These are phyloP conservation scores for Apoderus coryli DNA, from an alignment of 2,888 invertebrate genomes.

Conservation along the genomic window DNA sequence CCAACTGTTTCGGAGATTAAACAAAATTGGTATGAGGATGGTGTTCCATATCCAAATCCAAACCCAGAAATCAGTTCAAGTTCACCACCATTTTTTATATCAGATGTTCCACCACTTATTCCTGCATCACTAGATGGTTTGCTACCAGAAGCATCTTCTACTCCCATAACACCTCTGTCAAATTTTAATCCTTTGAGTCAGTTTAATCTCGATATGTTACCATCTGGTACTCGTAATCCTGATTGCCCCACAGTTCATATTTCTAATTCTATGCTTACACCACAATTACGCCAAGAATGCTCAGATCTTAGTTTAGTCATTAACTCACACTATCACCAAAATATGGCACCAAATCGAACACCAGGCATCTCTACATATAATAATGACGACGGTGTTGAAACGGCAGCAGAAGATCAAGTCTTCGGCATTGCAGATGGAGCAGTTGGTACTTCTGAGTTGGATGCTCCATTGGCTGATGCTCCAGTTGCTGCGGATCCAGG, in stretches of 20 bases:
- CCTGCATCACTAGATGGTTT: conserved; percentile 10
- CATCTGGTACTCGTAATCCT: conserved; percentile 18
- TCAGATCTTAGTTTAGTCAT: conserved; percentile 55
- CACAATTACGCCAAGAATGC: conserved; percentile 47
- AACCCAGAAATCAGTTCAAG: conserved; percentile 26
- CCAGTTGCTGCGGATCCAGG: conserved; percentile 16
- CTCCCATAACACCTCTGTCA: too few species aligned
- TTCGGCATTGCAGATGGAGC: conserved; percentile 29
- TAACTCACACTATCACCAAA: conserved; percentile 50
- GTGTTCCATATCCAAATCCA: conserved; percentile 25
- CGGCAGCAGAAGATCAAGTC: conserved; percentile 17
- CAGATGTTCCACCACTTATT: conserved; percentile 16
- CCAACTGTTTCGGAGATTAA: conserved; percentile 30
- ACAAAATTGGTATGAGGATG: conserved; percentile 33
- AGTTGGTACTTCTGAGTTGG: too few species aligned
- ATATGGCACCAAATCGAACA: conserved; percentile 22
- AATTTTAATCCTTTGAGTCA: conserved; percentile 24
- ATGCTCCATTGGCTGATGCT: conserved; percentile 17
- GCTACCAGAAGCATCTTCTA: conserved; percentile 8
- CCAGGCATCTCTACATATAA: conserved; percentile 21
- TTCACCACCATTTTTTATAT: conserved; percentile 25
- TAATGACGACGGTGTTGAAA: conserved; percentile 12
- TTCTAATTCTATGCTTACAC: conserved; percentile 35
- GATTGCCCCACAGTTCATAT: conserved; percentile 42
- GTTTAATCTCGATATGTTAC: conserved; percentile 25